Evolutionary conservation across 2,888 invertebrate genomes (phyloP), one percentile per base, ranked within the genome.

Genomic region (Caprella mutica): DNA sequence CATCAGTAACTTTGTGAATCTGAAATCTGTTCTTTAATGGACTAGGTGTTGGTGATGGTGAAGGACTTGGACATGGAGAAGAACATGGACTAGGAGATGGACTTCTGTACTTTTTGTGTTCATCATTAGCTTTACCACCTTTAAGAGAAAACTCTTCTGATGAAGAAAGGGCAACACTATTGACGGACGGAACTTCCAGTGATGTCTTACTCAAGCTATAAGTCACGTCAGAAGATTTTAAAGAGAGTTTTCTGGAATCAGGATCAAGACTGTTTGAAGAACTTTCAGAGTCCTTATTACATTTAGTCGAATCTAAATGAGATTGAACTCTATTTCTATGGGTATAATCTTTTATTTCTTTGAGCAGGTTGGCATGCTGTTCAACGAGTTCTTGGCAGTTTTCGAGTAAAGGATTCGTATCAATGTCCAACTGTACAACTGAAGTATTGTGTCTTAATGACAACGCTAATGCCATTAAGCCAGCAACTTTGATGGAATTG

Each of bases 401-500:
- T n/a, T 63, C 62, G 27, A 52, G 48, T 38, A 55, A 63, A 1
- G 76, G 72, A 3, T 77, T 76, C 60, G 83, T 81, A 70, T 90
- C 89, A 53, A 91, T 74, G 70, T 89, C 88, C 19, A 91, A 78
- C 68, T 85, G 81, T 1, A 83, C 84, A 46, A 91, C 77, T 17
- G 80, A 81, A 27, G 77, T 78, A 73, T 89, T 90, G 30, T 83
- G 82, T 70, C 84, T 82, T 72, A 90, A 76, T 0, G 85, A 83
- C 30, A 79, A 75, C 12, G 81, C 77, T 27, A 91, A 78, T 5
- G 84, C 83, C 69, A 82, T 79, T 44, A 91, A 75, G 1, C 89
- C 90, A 39, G 78, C 80, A 42, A 80, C 78, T 69, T 84, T 83
- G 52, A 91, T 79, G 54, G 81, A 78, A n/a, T n/a, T n/a, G 74